Evolutionary conservation across 1,140 invertebrate genomes (phyloP).

Genomic region (Oryzaephilus surinamensis): DNA sequence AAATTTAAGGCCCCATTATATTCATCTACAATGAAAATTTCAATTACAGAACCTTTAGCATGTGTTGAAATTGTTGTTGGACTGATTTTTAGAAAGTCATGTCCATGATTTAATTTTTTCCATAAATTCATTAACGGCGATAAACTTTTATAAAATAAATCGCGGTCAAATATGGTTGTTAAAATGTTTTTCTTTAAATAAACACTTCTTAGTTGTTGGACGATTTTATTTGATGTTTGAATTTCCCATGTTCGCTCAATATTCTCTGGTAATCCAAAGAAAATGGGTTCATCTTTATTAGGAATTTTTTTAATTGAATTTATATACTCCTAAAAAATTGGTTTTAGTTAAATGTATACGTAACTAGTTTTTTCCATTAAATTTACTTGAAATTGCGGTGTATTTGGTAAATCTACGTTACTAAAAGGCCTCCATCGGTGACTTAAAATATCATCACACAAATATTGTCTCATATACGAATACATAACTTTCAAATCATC

Average conservation of each 20-base stretch:
- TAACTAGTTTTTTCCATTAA: neutral
- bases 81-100: conserved; percentile 35
- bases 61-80: conserved; percentile 21
- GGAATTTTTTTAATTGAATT: conserved; percentile 51
- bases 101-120: conserved; percentile 56
- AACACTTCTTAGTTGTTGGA: conserved; percentile 52
- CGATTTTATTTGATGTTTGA: conserved; percentile 50
- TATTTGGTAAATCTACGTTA: conserved; percentile 40
- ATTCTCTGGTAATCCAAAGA: conserved; percentile 73
- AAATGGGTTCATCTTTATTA: conserved; percentile 55
- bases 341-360: neutral
- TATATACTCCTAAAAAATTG: conserved; percentile 49
- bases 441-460: conserved; percentile 48
- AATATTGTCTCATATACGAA: conserved; percentile 65
- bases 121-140: conserved; percentile 59
- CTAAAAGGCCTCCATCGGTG: conserved; percentile 47
- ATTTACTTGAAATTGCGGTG: conserved; percentile 25
- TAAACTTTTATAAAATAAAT: conserved; percentile 48
- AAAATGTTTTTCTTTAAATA: conserved; percentile 14
- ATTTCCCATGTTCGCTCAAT: conserved; percentile 69
- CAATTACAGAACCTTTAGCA: conserved; percentile 37
- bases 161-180: conserved; percentile 34
- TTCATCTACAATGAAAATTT: conserved; percentile 46
- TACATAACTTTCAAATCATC: conserved; percentile 65
- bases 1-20: conserved; percentile 40